These are phyloP conservation scores for Oreochromis aureus DNA, from an alignment of 2,113 vertebrate species.

Conservation along the genomic window DNA sequence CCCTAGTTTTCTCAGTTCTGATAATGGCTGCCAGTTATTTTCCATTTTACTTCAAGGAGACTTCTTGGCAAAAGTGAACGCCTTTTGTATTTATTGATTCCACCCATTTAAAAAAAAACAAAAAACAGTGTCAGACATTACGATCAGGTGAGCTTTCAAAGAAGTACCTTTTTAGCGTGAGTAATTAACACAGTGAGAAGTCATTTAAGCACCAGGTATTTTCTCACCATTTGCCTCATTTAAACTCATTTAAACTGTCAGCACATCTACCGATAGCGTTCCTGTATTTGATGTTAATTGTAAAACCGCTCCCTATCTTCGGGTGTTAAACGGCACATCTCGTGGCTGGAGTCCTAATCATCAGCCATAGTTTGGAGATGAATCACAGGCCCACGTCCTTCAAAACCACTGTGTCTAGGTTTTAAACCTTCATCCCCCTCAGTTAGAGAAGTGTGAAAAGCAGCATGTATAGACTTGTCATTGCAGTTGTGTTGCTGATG, in stretches of 20 bases:
- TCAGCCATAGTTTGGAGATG: constrained; percentile 27
- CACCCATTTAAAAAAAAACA: not conserved
- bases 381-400: constrained; percentile 40
- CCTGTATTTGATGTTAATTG: not conserved
- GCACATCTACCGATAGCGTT: not conserved
- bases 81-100: not conserved
- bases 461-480: constrained; percentile 45
- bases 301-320: not conserved
- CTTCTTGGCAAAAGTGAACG: not conserved
- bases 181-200: not conserved
- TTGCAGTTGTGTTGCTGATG: constrained; percentile 24
- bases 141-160: not conserved
- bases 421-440: constrained; percentile 24
- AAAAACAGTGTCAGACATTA: not conserved
- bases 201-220: not conserved
- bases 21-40: not conserved
- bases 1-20: not conserved
- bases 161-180: not conserved
- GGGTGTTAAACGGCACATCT: not conserved
- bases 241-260: not conserved
- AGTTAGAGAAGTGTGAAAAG: constrained; percentile 26
- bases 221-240: not conserved
- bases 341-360: not conserved
- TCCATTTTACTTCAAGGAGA: not conserved
- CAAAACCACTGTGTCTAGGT: constrained; percentile 18